These are phyloP conservation scores for Brenthis ino DNA, from an alignment of 2,888 invertebrate genomes.

Conservation along the genomic window DNA sequence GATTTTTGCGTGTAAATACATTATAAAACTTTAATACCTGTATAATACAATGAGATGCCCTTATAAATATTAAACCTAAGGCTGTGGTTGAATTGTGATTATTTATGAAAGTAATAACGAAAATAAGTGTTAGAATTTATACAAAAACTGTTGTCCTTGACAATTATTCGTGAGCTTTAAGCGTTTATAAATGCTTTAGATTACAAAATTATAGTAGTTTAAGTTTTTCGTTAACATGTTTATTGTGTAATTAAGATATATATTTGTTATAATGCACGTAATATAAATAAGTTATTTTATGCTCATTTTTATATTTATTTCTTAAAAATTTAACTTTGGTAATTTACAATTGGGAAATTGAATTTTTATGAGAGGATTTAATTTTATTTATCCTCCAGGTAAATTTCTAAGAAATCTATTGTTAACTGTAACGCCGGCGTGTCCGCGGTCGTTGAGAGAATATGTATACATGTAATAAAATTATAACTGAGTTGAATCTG, in stretches of 20 bases:
- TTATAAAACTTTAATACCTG: conserved; percentile 9
- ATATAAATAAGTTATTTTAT: too few relatives aligned
- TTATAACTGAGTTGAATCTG: too few relatives aligned
- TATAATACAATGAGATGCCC: conserved; percentile 20
- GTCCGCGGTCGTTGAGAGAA: too few relatives aligned
- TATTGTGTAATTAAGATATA: conserved; percentile 7
- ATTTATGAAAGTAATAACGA: conserved; percentile 16
- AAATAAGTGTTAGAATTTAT: conserved; percentile 15
- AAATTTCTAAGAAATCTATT: too few relatives aligned
- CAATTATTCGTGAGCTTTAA: conserved; percentile 11
- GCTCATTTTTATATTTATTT: too few relatives aligned
- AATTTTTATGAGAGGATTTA: too few relatives aligned
- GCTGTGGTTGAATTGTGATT: neutral
- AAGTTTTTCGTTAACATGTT: neutral
- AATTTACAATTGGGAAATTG: too few relatives aligned
- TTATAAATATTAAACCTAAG: conserved; percentile 14
- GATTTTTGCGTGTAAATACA: conserved; percentile 14
- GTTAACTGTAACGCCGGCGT: too few relatives aligned
- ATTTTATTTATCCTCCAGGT: too few relatives aligned
- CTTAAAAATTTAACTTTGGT: too few relatives aligned
- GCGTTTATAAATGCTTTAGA: conserved; percentile 5
- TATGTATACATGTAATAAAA: too few relatives aligned
- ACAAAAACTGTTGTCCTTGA: conserved; percentile 2
- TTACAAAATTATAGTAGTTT: neutral
- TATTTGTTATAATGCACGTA: too few relatives aligned